Evolutionary conservation across 1,140 invertebrate species (phyloP), one percentile per base, ranked within the genome.

Genomic region (Schlechtendalia chinensis): DNA sequence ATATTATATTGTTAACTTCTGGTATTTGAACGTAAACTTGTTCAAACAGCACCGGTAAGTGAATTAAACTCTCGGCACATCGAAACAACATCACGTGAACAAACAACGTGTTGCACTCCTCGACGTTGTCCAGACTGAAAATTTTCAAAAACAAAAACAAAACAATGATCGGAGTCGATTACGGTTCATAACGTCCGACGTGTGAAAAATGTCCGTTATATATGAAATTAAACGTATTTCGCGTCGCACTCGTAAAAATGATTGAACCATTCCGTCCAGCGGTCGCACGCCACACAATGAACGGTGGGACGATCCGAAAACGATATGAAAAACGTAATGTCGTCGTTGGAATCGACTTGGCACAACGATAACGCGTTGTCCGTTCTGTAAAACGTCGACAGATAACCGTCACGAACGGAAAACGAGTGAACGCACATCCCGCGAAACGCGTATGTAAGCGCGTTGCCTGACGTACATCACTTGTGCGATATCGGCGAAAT

Each of bases 161-260:
- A n/a, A n/a, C n/a, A n/a, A n/a, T n/a, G n/a, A n/a, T n/a, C n/a
- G n/a, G n/a, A n/a, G n/a, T n/a, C n/a, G n/a, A n/a, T n/a, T n/a
- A n/a, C n/a, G n/a, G n/a, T n/a, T n/a, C n/a, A n/a, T n/a, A n/a
- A n/a, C n/a, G n/a, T n/a, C n/a, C n/a, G n/a, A n/a, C n/a, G n/a
- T n/a, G n/a, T n/a, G n/a, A n/a, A n/a, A n/a, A n/a, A n/a, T n/a
- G n/a, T n/a, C n/a, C n/a, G n/a, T n/a, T n/a, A n/a, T n/a, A n/a
- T n/a, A n/a, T n/a, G n/a, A n/a, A n/a, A n/a, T n/a, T n/a, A n/a
- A n/a, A n/a, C n/a, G n/a, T n/a, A n/a, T n/a, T n/a, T n/a, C n/a
- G n/a, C n/a, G n/a, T n/a, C 27, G 10, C 54, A 72, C 69, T 72
- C 50, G 10, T 72, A 72, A 54, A 72, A 72, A 54, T 54, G 17